Percentiles rank a stretch among this genome's conserved stretches.
Evolutionary conservation across 53 echinoderm and acorn worm species (phyloP).

Genomic region (Paracentrotus lividus): DNA sequence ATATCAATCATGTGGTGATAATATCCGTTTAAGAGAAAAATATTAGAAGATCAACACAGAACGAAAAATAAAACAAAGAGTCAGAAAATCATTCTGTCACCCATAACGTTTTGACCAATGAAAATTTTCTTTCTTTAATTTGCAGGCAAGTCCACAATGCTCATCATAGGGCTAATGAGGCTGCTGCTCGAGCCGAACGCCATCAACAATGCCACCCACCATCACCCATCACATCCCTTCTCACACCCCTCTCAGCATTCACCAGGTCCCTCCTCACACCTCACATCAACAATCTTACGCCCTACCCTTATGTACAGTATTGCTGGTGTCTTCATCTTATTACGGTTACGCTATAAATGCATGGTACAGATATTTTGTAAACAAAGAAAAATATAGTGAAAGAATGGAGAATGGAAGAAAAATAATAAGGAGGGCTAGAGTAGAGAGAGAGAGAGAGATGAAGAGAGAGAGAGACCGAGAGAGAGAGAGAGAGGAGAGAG

Average conservation of each 20-base stretch:
- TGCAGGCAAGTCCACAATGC: slow-evolving; percentile 49
- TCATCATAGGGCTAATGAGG: slow-evolving; percentile 50
- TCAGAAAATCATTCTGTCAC: too few relatives aligned
- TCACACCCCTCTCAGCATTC: slow-evolving; percentile 15
- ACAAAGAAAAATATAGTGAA: neutral
- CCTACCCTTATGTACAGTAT: neutral
- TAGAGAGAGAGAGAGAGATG: neutral
- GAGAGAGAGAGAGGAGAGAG: neutral
- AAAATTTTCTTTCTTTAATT: neutral
- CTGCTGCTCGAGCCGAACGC: slow-evolving; percentile 67
- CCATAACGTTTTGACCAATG: too few relatives aligned
- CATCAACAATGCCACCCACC: slow-evolving; percentile 48
- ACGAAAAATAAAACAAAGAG: too few relatives aligned
- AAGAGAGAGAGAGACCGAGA: neutral
- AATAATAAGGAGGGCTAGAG: neutral
- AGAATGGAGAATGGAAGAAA: neutral
- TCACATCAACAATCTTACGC: neutral
- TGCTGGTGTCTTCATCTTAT: too few relatives aligned
- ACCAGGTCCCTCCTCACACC: neutral
- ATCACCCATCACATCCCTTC: slow-evolving; percentile 13
- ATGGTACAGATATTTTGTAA: neutral
- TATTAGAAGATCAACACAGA: too few relatives aligned
- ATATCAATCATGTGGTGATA: too few relatives aligned
- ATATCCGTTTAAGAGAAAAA: too few relatives aligned
- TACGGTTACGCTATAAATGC: neutral